Evolutionary conservation across 2,888 invertebrate species (phyloP).

Genomic region (Campopleginae sp.): DNA sequence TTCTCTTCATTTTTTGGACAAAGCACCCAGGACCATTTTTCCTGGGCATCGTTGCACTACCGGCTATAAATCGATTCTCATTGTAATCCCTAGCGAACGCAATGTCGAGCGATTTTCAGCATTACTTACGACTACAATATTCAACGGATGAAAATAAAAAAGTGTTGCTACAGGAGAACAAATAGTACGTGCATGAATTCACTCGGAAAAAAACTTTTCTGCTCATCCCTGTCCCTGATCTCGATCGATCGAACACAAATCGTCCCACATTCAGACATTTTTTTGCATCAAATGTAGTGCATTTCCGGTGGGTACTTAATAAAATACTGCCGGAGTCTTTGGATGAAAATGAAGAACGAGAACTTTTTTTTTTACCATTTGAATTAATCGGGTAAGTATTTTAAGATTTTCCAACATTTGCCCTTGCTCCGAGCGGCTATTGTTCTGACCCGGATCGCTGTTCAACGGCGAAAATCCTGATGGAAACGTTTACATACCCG

Average conservation of each 20-base stretch:
- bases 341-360: background rate
- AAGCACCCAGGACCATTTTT: conserved; percentile 1
- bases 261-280: background rate
- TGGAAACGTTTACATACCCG: background rate
- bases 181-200: background rate
- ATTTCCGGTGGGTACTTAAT: background rate
- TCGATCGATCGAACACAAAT: background rate
- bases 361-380: background rate
- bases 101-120: conserved; percentile 44
- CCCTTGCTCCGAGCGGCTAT: conserved; percentile 11
- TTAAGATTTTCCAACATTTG: conserved; percentile 19
- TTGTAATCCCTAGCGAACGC: conserved; percentile 27
- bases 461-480: conserved; percentile 20
- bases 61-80: conserved; percentile 31
- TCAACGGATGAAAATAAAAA: conserved; percentile 16
- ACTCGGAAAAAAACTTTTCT: background rate
- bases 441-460: conserved; percentile 57
- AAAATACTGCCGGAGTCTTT: background rate
- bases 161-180: background rate
- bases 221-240: background rate
- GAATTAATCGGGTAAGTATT: conserved; percentile 39
- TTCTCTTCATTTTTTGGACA: background rate
- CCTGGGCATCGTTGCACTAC: background rate
- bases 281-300: background rate
- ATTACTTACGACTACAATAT: conserved; percentile 37